phyloP scores from a whole-genome alignment of 2,113 vertebrate genomes.

The Nerophis ophidion region DNA sequence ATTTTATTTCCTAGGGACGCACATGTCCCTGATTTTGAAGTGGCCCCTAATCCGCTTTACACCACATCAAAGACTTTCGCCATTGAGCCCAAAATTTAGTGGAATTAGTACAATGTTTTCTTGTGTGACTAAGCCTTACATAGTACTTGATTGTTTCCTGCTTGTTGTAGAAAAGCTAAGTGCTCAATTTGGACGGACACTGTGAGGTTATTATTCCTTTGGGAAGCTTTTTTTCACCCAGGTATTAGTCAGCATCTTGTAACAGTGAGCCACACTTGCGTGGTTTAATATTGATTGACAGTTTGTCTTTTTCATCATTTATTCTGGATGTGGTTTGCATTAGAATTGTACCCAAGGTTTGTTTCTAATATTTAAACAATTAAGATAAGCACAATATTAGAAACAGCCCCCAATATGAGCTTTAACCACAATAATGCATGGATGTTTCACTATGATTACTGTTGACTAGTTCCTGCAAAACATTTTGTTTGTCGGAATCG shows the following conservation, averaged over 20 bases:
- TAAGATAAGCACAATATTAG: too few species aligned
- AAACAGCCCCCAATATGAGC: too few species aligned
- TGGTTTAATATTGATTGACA: not conserved
- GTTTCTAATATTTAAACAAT: too few species aligned
- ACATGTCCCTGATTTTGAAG: too few species aligned
- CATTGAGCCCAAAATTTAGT: not conserved
- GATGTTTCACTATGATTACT: too few species aligned
- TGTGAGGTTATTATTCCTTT: too few species aligned
- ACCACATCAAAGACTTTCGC: not conserved
- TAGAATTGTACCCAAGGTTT: too few species aligned
- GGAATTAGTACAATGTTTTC: not conserved
- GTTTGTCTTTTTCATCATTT: too few species aligned
- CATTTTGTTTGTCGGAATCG: not conserved
- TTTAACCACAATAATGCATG: too few species aligned
- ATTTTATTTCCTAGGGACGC: too few species aligned
- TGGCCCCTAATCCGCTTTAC: not conserved
- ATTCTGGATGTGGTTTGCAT: too few species aligned
- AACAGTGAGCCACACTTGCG: not conserved
- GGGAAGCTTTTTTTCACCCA: not conserved
- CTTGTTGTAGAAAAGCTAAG: not conserved
- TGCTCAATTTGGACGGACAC: too few species aligned
- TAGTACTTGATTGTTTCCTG: not conserved
- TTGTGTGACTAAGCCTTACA: not conserved
- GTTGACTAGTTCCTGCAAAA: not conserved
- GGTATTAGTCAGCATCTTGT: not conserved